Base-by-base conservation (phyloP, 2,113 vertebrate species). In the Typhlomys cinereus region DNA sequence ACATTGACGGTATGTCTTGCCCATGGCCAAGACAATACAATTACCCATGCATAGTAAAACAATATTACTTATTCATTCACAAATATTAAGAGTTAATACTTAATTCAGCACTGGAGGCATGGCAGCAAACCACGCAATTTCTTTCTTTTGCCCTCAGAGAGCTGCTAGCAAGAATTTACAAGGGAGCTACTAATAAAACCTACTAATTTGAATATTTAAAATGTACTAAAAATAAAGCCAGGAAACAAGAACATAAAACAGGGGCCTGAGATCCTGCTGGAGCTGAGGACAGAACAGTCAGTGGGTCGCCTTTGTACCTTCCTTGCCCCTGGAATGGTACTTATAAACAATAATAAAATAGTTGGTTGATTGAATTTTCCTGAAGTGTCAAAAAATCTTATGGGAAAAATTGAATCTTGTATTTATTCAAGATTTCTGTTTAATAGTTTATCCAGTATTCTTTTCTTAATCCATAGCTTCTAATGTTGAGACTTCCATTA, bases 121-220 rank as follows among this genome's bases (percentile, higher is more conserved):
- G 50, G 10, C 27, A 85, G n/a, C n/a, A 71, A 83, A 88, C 64
- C 69, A 66, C 36, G 27, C 25, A 76, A 75, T n/a, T n/a, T n/a
- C n/a, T n/a, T n/a, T n/a, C n/a, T n/a, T 88, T 89, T 89, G 34
- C 27, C 67, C 29, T 74, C 15, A 44, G 5, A 76, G 70, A 83
- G 46, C 27, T 80, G 57, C 70, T 71, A 88, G 73, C 23, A 36
- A 54, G 44, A 39, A 84, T 95, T 96, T 84, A 90, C 59, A 92
- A 75, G 57, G 29, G 27, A 88, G 34, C 36, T 90, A 36, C 48
- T 86, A 62, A 85, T 85, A 84, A 89, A 81, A 82, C 67, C n/a
- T n/a, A n/a, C 17, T 62, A 76, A 48, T 84, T 89, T 52, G 13
- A 57, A 18, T 46, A 29, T 6, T 86, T 29, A n/a, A n/a, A n/a